Conservation (phyloP, 2,797 vertebrate genomes). For the Myripristis murdjan region DNA sequence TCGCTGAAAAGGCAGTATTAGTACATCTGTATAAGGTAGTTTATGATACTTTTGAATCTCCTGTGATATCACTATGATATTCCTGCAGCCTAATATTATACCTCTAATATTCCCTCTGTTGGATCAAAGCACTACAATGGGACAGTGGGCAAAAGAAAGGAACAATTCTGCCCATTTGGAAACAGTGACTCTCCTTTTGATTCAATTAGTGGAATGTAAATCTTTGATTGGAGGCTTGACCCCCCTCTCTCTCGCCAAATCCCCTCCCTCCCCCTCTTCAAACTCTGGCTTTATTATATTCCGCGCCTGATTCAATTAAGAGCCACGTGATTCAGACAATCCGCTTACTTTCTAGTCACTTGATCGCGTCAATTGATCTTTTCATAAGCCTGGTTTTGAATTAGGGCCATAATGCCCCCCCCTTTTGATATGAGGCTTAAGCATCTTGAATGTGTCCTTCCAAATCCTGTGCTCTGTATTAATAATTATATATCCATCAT, state of each 20-base stretch:
- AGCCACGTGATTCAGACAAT: conserved; percentile 53
- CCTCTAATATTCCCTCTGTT: too few species aligned
- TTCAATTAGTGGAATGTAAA: not conserved
- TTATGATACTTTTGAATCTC: too few species aligned
- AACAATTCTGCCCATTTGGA: too few species aligned
- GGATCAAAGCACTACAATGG: not conserved
- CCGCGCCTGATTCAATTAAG: conserved; percentile 39
- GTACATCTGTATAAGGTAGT: too few species aligned
- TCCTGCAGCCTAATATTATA: too few species aligned
- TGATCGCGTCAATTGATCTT: conserved; percentile 38
- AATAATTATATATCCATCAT: too few species aligned
- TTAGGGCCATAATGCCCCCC: conserved; percentile 18
- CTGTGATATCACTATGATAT: too few species aligned
- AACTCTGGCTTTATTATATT: conserved; percentile 28
- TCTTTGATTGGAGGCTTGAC: not conserved
- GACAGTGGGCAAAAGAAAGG: too few species aligned
- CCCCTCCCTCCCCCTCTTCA: not conserved
- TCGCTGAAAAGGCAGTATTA: too few species aligned
- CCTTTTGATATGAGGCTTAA: conserved; percentile 33
- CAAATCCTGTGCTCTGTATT: not conserved
- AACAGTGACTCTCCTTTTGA: not conserved
- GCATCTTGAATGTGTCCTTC: conserved; percentile 4
- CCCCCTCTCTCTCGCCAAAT: not conserved
- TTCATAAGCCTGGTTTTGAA: conserved; percentile 41
- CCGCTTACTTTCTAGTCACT: conserved; percentile 61